Evolutionary conservation across 1,140 invertebrate species (phyloP), one percentile per base, ranked within the genome.

Genomic region (Berghia stephanieae): DNA sequence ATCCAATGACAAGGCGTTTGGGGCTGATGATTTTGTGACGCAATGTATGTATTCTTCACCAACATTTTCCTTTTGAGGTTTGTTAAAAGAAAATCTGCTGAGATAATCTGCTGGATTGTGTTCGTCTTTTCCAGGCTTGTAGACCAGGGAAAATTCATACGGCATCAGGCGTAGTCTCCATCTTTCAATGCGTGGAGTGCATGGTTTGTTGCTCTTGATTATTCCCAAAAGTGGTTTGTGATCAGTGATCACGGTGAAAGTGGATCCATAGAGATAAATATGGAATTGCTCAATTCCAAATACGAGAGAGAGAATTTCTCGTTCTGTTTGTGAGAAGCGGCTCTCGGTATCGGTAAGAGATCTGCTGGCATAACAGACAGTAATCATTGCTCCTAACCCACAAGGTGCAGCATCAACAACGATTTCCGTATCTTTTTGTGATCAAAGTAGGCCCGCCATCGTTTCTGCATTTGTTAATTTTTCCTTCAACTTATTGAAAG

Each of bases 241-340:
- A 68, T 91, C 89, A 10, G 87, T 91, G 70, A 77, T 83, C 57
- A 87, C 63, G 46, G 75, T 82, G 66, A 88, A 90, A 21, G 85
- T 71, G n/a, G 76, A 83, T 27, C 90, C 90, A 66, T 89, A 85
- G 24, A 87, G 79, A 40, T 83, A 92, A n/a, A 83, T 78, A 57
- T 87, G 78, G 78, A 91, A 91, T 46, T 88, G 86, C 77, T 89
- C 81, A 44, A 89, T 81, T 10, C 87, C 86, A 82, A 81, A 90
- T 2, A 91, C 83, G 4, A 90, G 71, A 16, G 85, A 88, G 40
- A 90, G 73, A 36, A 80, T 83, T 81, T 91, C 89, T 75, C 82
- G 85, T 79, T 92, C 91, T 27, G 85, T 89, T 16, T 86, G 87
- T 0, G 84, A 85, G 79, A 91, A 90, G 43, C 78, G 78, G n/a